A percentile compares a stretch with the other conserved stretches of the same genome.
Conservation (phyloP, 2,888 invertebrate genomes). For the Agrotis segetum region DNA sequence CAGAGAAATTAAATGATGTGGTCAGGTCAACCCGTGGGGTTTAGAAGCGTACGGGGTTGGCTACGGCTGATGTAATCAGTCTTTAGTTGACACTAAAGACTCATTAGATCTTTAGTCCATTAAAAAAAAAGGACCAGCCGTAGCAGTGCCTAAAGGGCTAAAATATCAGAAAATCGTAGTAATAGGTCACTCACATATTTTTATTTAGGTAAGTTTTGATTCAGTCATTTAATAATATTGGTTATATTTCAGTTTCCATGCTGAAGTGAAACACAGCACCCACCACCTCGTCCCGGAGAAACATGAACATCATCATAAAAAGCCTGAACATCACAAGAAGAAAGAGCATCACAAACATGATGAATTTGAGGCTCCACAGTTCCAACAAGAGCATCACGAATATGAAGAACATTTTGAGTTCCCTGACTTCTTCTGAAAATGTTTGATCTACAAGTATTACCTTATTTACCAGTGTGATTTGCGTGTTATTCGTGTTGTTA, state of each 20-base stretch:
- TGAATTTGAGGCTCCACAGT: not conserved
- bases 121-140: too few relatives aligned
- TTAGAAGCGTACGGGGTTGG: too few relatives aligned
- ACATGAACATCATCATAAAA: constrained; percentile 57
- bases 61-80: too few relatives aligned
- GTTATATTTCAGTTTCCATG: constrained; percentile 61
- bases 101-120: too few relatives aligned
- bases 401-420: constrained; percentile 21
- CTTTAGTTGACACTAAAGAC: too few relatives aligned
- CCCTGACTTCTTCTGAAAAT: constrained; percentile 30
- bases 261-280: constrained; percentile 56
- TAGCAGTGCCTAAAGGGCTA: too few relatives aligned
- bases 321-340: constrained; percentile 32
- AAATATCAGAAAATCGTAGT: too few relatives aligned
- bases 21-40: too few relatives aligned
- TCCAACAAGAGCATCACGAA: constrained; percentile 19
- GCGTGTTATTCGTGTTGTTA: constrained; percentile 24
- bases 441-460: not conserved
- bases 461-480: not conserved
- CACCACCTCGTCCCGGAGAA: constrained; percentile 58
- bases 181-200: too few relatives aligned
- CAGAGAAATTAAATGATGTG: too few relatives aligned
- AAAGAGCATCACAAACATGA: constrained; percentile 16
- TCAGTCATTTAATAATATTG: too few relatives aligned
- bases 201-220: too few relatives aligned